These are phyloP conservation scores for Sparus aurata DNA, from an alignment of 2,797 vertebrate species.

Conservation along the genomic window DNA sequence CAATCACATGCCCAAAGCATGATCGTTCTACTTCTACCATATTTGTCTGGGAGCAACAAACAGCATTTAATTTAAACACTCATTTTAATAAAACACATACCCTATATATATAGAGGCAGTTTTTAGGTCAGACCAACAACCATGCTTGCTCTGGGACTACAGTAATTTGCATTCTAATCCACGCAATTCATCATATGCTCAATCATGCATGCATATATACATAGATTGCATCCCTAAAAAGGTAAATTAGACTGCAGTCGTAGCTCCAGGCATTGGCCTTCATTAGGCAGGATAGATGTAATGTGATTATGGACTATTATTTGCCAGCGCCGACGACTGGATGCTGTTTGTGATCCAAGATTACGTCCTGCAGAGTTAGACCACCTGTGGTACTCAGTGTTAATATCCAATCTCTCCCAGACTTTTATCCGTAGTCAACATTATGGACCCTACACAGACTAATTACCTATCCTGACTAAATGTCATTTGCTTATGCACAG, in stretches of 20 bases:
- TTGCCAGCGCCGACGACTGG: conserved; percentile 28
- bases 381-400: conserved; percentile 26
- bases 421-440: conserved; percentile 26
- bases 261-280: conserved; percentile 39
- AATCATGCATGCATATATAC: conserved; percentile 46
- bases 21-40: not conserved
- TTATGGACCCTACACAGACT: conserved; percentile 40
- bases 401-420: conserved; percentile 15
- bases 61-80: not conserved
- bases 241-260: conserved; percentile 21
- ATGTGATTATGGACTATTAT: conserved; percentile 28
- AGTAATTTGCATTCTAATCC: conserved; percentile 30
- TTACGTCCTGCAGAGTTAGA: conserved; percentile 46
- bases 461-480: conserved; percentile 58
- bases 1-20: not conserved
- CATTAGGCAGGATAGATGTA: conserved; percentile 41
- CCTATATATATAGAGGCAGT: not conserved
- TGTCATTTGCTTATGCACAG: conserved; percentile 43
- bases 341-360: conserved; percentile 22
- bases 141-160: conserved; percentile 3
- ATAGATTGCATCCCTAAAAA: conserved; percentile 25
- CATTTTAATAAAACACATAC: conserved; percentile 7
- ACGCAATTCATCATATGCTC: conserved; percentile 45
- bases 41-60: not conserved
- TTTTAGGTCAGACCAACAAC: conserved; percentile 16